phyloP scores from a whole-genome alignment of 2,888 invertebrate species.

The Apodemia zela region DNA sequence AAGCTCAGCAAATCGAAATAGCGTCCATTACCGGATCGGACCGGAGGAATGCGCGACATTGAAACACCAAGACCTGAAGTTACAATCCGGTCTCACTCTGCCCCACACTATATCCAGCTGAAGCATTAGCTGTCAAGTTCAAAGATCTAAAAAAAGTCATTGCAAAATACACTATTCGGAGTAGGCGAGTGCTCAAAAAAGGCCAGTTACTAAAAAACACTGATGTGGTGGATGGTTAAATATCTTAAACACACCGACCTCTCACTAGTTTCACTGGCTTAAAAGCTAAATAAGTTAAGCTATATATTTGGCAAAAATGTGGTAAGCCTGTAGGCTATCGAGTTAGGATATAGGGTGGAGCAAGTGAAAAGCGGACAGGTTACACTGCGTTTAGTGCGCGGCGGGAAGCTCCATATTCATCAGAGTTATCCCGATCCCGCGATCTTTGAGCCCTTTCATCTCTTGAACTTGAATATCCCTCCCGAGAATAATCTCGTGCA shows the following conservation, averaged over 20 bases:
- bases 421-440: slow-evolving; percentile 66
- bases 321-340: slow-evolving; percentile 18
- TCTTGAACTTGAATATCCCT: slow-evolving; percentile 69
- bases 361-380: slow-evolving; percentile 41
- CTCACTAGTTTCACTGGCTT: slow-evolving; percentile 33
- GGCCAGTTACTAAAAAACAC: slow-evolving; percentile 32
- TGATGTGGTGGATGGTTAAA: slow-evolving; percentile 27
- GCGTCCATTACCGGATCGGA: slow-evolving; percentile 36
- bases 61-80: slow-evolving; percentile 38
- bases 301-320: slow-evolving; percentile 21
- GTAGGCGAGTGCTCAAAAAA: slow-evolving; percentile 19
- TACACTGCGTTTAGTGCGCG: slow-evolving; percentile 88
- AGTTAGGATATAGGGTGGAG: slow-evolving; percentile 27
- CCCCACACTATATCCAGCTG: slow-evolving; percentile 31
- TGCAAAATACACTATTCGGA: slow-evolving; percentile 16
- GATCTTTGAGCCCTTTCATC: slow-evolving; percentile 63
- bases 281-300: slow-evolving; percentile 24
- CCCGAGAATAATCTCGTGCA: slow-evolving; percentile 68
- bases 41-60: slow-evolving; percentile 36
- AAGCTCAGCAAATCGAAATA: slow-evolving; percentile 54
- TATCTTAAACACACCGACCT: slow-evolving; percentile 26
- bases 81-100: slow-evolving; percentile 37
- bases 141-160: slow-evolving; percentile 14
- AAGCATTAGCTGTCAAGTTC: slow-evolving; percentile 1
- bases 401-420: slow-evolving; percentile 83